Conservation (phyloP, 2,113 vertebrate species). For the Leptocoma aspasia region DNA sequence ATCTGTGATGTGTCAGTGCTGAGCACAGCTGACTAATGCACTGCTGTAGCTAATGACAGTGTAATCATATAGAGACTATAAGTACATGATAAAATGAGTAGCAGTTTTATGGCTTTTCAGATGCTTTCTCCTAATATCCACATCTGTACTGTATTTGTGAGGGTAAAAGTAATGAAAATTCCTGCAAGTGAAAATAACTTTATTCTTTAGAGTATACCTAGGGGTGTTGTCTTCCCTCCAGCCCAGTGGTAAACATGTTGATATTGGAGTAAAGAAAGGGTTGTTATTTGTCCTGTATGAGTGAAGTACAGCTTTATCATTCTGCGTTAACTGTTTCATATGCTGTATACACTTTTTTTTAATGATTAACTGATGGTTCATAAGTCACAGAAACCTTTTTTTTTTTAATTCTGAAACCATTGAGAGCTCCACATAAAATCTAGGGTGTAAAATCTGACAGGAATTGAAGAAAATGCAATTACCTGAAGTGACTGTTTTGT, state of each 20-base stretch:
- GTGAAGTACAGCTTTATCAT: neutral
- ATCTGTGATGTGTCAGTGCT: neutral
- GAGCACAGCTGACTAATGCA: neutral
- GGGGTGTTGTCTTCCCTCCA: slow-evolving; percentile 56
- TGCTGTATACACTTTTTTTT: neutral
- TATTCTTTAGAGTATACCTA: slow-evolving; percentile 53
- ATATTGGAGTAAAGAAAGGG: slow-evolving; percentile 36
- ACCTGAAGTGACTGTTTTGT: neutral
- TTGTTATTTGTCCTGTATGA: slow-evolving; percentile 23
- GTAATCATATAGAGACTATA: neutral
- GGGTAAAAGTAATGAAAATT: slow-evolving; percentile 34
- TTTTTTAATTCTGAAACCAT: neutral
- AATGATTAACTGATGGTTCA: neutral
- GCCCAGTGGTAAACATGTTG: slow-evolving; percentile 53
- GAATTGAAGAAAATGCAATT: neutral
- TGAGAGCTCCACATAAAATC: neutral
- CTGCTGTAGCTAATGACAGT: neutral
- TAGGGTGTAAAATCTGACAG: neutral
- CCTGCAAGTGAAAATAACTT: slow-evolving; percentile 46
- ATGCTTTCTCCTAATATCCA: neutral
- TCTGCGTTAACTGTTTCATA: slow-evolving; percentile 27
- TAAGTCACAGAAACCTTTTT: neutral
- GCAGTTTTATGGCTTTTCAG: slow-evolving; percentile 12
- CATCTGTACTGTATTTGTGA: slow-evolving; percentile 34
- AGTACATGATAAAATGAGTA: slow-evolving; percentile 38